Base-by-base conservation (phyloP, 2,113 vertebrate genomes). In the Sardina pilchardus region DNA sequence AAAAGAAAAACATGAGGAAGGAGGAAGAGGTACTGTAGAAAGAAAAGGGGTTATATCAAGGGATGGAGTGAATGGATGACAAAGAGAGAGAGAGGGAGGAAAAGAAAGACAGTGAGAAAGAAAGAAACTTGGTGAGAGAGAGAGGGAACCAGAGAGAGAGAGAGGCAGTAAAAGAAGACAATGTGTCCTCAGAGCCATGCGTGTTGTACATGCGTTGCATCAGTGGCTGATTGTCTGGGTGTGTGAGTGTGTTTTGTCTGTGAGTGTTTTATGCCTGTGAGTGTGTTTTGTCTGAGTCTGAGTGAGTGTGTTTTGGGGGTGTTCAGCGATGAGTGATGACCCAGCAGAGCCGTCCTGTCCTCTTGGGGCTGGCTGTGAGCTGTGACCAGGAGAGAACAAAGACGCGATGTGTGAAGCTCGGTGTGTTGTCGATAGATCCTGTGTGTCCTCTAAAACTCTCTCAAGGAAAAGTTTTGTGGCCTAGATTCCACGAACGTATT, bases 281-380 rank as follows among this genome's bases (percentile, higher is more conserved):
- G 59, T 80, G 44, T 78, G 63, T 84, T 39, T 34, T 84, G 63
- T 47, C 21, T 84, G 84, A 53, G 34, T 81, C 44, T 53, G 71
- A 81, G 44, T 12, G 71, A 47, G 63, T 30, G 53, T 56, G 53
- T 56, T 17, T 56, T 17, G 16, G 9, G 56, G 21, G 56, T 59
- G 39, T 16, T 16, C 48, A 3, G 17, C 48, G 17, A 17, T 50
- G 48, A 50, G 39, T 4, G 39, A 42, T 42, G 4, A 42, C 4
- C 39, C 39, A 42, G 39, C 39, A 42, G 39, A 42, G 39, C 39
- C 39, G 4, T n/a, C 39, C 39, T 42, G 2, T 42, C 1, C 39
- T 42, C 39, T 42, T 42, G 39, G 39, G 39, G 39, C 4, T 42
- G 39, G 39, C 39, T 42, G 2, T 3, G 39, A 4, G 39, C 2